Evolutionary conservation across 1,140 invertebrate genomes (phyloP).

Genomic region (Papilio glaucus): DNA sequence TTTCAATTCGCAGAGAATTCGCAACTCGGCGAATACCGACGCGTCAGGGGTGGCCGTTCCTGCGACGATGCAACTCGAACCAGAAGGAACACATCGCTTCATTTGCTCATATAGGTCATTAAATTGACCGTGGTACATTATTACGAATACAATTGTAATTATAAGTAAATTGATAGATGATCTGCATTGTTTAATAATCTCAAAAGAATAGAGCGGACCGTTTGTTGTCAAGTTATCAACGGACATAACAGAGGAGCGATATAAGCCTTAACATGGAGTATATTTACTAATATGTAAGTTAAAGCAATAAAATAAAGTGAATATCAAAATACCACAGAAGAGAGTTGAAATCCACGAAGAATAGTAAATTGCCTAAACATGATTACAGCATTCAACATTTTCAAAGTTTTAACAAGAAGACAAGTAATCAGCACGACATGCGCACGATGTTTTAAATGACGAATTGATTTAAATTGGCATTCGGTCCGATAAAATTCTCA

Average conservation of each 20-base stretch:
- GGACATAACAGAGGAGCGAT: neutral
- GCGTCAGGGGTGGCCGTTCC: slow-evolving; percentile 49
- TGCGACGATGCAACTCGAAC: slow-evolving; percentile 29
- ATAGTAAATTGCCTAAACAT: neutral
- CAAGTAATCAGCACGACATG: slow-evolving; percentile 9
- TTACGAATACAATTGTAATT: neutral
- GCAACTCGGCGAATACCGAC: slow-evolving; percentile 68
- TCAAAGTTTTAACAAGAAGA: neutral
- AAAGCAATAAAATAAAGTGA: neutral
- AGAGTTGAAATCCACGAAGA: neutral
- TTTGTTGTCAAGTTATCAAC: neutral
- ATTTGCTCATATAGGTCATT: neutral
- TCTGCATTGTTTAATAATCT: neutral
- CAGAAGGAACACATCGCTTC: neutral
- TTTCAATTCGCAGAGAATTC: slow-evolving; percentile 77
- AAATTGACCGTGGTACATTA: neutral
- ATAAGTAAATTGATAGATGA: neutral
- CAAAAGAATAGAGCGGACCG: neutral
- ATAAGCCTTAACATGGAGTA: neutral
- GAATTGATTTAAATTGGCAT: slow-evolving; percentile 49
- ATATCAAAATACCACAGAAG: neutral
- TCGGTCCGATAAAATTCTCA: slow-evolving; percentile 35
- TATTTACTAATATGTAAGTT: neutral
- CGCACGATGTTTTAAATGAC: slow-evolving; percentile 42
- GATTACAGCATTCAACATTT: neutral